Evolutionary conservation across 2,888 invertebrate species (phyloP).

Genomic region (Byasa hedistus): DNA sequence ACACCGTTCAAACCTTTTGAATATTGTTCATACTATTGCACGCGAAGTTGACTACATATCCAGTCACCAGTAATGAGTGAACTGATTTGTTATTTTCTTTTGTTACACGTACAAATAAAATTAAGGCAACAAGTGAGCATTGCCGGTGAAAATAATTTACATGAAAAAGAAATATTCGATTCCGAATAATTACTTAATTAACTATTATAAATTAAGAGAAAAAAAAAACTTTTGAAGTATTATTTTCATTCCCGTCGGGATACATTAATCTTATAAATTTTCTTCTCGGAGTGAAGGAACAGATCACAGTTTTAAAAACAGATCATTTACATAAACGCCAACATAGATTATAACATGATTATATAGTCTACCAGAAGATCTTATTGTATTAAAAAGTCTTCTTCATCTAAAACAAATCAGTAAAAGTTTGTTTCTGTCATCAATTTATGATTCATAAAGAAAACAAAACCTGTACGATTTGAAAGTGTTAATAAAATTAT

Average conservation of each 20-base stretch:
- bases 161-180: neutral
- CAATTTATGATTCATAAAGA: neutral
- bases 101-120: no score
- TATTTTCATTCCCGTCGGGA: neutral
- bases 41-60: no score
- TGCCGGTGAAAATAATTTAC: no score
- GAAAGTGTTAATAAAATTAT: conserved; percentile 16
- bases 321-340: neutral
- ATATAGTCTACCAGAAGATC: no score
- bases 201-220: neutral
- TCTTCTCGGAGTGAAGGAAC: neutral
- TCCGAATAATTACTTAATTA: neutral
- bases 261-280: neutral
- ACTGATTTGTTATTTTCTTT: no score
- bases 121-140: no score
- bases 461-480: neutral
- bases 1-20: no score
- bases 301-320: neutral
- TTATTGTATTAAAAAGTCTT: no score
- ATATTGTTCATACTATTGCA: no score
- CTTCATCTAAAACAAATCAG: no score
- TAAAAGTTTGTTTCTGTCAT: no score
- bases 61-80: no score
- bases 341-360: neutral
- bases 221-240: neutral